Conservation (phyloP, 2,888 invertebrate genomes). For the Drosophila tanythrix region DNA sequence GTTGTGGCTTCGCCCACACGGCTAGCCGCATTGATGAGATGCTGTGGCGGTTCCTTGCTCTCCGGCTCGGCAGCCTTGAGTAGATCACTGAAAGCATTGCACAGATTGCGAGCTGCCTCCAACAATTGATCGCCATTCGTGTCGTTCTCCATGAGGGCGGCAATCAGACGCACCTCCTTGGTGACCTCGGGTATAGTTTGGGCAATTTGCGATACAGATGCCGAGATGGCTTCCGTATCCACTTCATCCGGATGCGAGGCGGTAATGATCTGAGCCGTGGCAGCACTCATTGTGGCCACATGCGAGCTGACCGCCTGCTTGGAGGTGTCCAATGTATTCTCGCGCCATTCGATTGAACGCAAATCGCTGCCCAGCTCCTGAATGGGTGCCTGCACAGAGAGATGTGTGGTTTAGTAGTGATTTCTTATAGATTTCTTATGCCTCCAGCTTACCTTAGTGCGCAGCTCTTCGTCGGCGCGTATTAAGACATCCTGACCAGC, state of each 20-base stretch:
- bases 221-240: slow-evolving; percentile 97
- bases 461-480: slow-evolving; percentile 92
- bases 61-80: slow-evolving; percentile 98
- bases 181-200: slow-evolving; percentile 98
- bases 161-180: slow-evolving; percentile 91
- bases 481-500: slow-evolving; percentile 95
- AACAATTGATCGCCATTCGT: slow-evolving; percentile 93
- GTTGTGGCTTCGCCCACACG: slow-evolving; percentile 98
- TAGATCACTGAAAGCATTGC: slow-evolving; percentile 97
- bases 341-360: slow-evolving; percentile 96
- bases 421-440: not conserved
- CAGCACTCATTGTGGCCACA: slow-evolving; percentile 99
- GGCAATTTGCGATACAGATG: slow-evolving; percentile 98
- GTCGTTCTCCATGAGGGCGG: slow-evolving; percentile 96
- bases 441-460: slow-evolving; percentile 83
- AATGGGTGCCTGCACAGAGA: slow-evolving; percentile 84
- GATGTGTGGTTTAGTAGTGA: not conserved
- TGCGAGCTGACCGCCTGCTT: slow-evolving; percentile 98
- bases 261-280: slow-evolving; percentile 98
- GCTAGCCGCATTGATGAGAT: slow-evolving; percentile 96
- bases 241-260: slow-evolving; percentile 96
- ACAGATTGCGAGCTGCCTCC: slow-evolving; percentile 96
- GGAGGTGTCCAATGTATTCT: slow-evolving; percentile 96
- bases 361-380: slow-evolving; percentile 93
- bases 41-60: slow-evolving; percentile 96